A percentile compares a stretch with the other conserved stretches of the same genome.
Conservation (phyloP, 2,797 vertebrate species). For the Crossoptilon crossoptilon region DNA sequence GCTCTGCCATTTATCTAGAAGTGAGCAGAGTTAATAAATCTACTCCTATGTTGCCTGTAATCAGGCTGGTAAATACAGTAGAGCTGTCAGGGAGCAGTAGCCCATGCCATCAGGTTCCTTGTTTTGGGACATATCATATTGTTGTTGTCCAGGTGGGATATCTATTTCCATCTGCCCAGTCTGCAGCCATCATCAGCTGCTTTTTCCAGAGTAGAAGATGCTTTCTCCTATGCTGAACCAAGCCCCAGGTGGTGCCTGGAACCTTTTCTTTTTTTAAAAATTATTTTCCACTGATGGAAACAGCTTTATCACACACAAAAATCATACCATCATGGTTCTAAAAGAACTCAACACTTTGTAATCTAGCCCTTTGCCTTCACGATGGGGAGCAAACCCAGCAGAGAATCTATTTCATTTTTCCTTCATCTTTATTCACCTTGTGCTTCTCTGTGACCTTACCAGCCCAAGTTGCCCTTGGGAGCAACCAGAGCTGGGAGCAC, state of each 20-base stretch:
- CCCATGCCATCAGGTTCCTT: background rate
- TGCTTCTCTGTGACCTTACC: background rate
- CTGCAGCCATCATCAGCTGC: background rate
- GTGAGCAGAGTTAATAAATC: slow-evolving; percentile 73
- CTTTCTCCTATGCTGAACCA: background rate
- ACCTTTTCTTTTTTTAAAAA: background rate
- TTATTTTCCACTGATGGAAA: background rate
- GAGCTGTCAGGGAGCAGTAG: slow-evolving; percentile 29
- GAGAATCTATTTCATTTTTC: background rate
- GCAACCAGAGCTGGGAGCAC: background rate
- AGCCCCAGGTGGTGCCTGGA: background rate
- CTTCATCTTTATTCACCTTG: background rate
- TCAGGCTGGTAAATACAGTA: slow-evolving; percentile 49
- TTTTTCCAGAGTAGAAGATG: background rate
- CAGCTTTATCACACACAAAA: background rate
- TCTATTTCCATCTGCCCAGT: background rate
- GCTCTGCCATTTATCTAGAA: slow-evolving; percentile 55
- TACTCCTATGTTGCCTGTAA: slow-evolving; percentile 35
- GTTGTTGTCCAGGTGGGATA: background rate
- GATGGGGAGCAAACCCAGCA: background rate
- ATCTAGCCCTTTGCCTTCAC: too few species aligned
- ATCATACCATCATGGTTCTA: background rate
- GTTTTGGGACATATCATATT: background rate
- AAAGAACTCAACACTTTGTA: background rate
- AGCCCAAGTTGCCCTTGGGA: too few species aligned